Evolutionary conservation across 2,797 vertebrate species (phyloP), one percentile per base, ranked within the genome.

Genomic region (Onychomys arenicola): DNA sequence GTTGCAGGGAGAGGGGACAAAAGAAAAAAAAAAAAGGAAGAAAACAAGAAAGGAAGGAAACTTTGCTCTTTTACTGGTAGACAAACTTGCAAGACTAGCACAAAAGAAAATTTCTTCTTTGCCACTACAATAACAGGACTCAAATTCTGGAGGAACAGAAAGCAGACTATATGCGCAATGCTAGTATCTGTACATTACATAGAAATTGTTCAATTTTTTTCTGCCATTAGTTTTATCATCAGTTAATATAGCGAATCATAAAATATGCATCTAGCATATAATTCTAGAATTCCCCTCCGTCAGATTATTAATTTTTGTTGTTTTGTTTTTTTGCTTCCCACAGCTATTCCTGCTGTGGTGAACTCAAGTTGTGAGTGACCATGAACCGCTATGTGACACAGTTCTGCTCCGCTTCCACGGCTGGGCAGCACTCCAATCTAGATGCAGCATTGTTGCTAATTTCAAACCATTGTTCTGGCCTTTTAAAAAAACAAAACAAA

Each of bases 141-240:
- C 98, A 99, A 98, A 98, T 99, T 99, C 98, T 99, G 99, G 99
- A 98, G 97, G 98, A 99, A 99, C 99, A 99, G 98, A 99, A 99
- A 99, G 99, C 99, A 99, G 99, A 99, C 99, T 99, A 99, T 99
- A 99, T 99, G 99, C 99, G 99, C 99, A 99, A 99, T 99, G 99
- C 99, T 99, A 99, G 99, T 99, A 99, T 99, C 99, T 99, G 99
- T 99, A 99, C 99, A 99, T 99, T 99, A 99, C 99, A 99, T 99
- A 99, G 99, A 99, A 99, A 99, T 99, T 99, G 99, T 98, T 99
- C 98, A 95, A 98, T 98, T 89, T 89, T 99, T 99, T 99, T 99
- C 99, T 99, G 99, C 99, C 99, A 99, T 99, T 99, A 99, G 99
- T 99, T 99, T 98, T 98, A 99, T 99, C 99, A 99, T 99, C 99